phyloP scores from a whole-genome alignment of 1,140 invertebrate species.

The Drosophila pseudoobscura region DNA sequence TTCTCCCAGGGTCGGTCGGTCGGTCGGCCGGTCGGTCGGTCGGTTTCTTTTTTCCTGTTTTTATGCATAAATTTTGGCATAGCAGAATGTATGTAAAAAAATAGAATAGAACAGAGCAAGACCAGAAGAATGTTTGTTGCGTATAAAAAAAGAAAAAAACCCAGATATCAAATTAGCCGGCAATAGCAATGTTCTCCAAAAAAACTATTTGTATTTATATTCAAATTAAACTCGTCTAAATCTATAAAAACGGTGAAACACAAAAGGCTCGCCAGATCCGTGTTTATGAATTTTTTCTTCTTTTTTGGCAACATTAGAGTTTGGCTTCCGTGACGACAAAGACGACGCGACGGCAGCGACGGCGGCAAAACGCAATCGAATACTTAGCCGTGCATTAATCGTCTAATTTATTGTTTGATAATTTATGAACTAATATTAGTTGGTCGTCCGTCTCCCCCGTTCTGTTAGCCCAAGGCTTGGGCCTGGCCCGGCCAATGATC shows the following conservation, averaged over 20 bases:
- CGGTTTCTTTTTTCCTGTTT: conserved; percentile 13
- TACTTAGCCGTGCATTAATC: conserved; percentile 80
- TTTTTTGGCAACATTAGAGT: conserved; percentile 56
- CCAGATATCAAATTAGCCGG: conserved; percentile 63
- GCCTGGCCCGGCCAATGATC: no score
- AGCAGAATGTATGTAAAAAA: conserved; percentile 23
- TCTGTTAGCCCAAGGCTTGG: conserved; percentile 2
- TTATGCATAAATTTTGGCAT: conserved; percentile 56
- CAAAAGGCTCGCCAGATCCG: conserved; percentile 73
- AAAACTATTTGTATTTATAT: conserved; percentile 79
- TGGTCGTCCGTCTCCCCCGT: conserved; percentile 22
- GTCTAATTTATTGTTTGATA: conserved; percentile 81
- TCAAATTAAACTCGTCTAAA: conserved; percentile 81
- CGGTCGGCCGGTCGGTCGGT: no score
- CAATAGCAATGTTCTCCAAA: conserved; percentile 64
- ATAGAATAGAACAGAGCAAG: conserved; percentile 1
- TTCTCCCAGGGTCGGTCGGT: conserved; percentile 17
- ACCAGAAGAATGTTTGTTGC: conserved; percentile 29
- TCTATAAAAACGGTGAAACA: conserved; percentile 77
- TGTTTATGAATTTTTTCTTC: conserved; percentile 63
- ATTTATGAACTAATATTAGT: conserved; percentile 80
- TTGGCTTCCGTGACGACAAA: conserved; percentile 53
- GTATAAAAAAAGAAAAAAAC: conserved; percentile 55
- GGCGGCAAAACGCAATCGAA: conserved; percentile 78
- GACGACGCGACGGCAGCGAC: conserved; percentile 7